A percentile compares a stretch with the other conserved stretches of the same genome.
Evolutionary conservation across 2,113 vertebrate species (phyloP).

Genomic region (Silurus meridionalis): DNA sequence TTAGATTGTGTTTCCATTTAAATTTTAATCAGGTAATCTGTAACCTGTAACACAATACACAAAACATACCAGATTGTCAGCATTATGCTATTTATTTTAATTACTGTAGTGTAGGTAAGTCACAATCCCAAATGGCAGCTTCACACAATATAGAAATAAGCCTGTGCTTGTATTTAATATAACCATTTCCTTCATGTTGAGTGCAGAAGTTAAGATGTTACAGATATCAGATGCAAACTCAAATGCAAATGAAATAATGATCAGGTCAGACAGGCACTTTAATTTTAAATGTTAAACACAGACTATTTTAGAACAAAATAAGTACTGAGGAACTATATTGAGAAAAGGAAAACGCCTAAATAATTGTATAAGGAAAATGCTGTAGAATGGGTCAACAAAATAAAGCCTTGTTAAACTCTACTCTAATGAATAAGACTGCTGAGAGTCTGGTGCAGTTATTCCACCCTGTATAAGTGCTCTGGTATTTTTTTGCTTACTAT

Average conservation of each 20-base stretch:
- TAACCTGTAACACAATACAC: constrained; percentile 13
- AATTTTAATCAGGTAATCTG: constrained; percentile 7
- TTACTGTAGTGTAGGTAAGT: background rate
- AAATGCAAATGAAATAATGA: background rate
- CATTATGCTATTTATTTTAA: background rate
- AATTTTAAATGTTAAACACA: background rate
- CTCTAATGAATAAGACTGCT: background rate
- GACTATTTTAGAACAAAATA: background rate
- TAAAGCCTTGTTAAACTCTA: background rate
- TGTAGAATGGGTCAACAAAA: background rate
- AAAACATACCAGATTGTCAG: background rate
- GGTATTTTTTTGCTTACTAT: constrained; percentile 34
- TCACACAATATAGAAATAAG: background rate
- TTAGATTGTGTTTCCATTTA: constrained; percentile 4
- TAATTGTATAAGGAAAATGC: background rate
- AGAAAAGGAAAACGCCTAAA: background rate
- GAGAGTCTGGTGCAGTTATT: constrained; percentile 10
- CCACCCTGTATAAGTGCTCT: constrained; percentile 28
- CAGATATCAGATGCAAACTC: background rate
- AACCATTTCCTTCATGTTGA: background rate
- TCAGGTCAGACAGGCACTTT: background rate
- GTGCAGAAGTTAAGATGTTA: background rate
- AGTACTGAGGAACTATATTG: background rate
- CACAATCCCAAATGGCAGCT: background rate
- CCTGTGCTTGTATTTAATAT: background rate